phyloP scores from a whole-genome alignment of 2,888 invertebrate species.

The Celastrina argiolus region DNA sequence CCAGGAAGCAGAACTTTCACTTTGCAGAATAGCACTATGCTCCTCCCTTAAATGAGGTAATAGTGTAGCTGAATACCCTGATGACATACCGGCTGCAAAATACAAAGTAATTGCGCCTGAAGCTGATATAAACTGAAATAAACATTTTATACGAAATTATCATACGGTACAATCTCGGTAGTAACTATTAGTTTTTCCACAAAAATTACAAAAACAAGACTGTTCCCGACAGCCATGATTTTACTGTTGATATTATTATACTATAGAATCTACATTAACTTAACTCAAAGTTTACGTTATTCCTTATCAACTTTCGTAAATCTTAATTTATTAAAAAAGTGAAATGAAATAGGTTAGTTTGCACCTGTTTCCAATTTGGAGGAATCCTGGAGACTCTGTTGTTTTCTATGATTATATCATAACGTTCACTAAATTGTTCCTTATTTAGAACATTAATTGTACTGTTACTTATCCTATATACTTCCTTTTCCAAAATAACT shows the following conservation, averaged over 20 bases:
- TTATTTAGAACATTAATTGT: no score
- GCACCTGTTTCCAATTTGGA: conserved; percentile 17
- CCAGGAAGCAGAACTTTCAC: neutral
- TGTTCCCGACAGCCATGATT: no score
- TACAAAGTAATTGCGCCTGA: neutral
- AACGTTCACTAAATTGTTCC: neutral
- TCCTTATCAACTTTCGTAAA: no score
- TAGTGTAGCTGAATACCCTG: conserved; percentile 2
- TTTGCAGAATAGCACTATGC: neutral
- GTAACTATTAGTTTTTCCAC: no score
- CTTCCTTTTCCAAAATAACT: neutral
- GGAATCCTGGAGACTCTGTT: neutral
- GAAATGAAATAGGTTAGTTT: neutral
- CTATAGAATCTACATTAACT: no score
- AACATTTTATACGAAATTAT: neutral
- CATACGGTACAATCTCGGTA: no score
- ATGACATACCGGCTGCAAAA: conserved; percentile 1
- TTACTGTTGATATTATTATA: no score
- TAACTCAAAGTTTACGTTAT: no score
- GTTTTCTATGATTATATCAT: neutral
- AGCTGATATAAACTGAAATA: conserved; percentile 7
- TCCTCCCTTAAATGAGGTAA: conserved; percentile 6
- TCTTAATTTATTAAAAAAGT: neutral
- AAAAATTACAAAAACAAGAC: no score
- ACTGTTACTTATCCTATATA: no score